Evolutionary conservation across 2,888 invertebrate species (phyloP).

Genomic region (Xanthia togata): DNA sequence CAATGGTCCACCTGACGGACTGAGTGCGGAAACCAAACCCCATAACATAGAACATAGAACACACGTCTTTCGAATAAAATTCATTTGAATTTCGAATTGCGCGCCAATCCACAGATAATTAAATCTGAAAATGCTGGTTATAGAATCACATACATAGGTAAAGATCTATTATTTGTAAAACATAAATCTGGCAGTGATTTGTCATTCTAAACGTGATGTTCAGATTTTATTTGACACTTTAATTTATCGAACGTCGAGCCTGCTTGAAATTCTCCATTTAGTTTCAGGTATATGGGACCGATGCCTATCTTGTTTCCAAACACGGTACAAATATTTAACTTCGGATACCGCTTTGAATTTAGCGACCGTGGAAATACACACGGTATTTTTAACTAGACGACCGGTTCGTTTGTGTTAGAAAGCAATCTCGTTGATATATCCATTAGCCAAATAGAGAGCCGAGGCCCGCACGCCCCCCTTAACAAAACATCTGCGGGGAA

Average conservation of each 20-base stretch:
- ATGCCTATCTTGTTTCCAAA: constrained; percentile 65
- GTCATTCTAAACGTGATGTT: constrained; percentile 36
- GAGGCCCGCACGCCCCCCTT: constrained; percentile 71
- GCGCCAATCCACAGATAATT: no score
- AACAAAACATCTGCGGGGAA: constrained; percentile 75
- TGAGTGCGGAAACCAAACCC: no score
- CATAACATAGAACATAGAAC: no score
- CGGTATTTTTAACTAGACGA: constrained; percentile 76
- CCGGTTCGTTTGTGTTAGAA: constrained; percentile 76
- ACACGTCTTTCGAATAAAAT: no score
- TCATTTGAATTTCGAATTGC: no score
- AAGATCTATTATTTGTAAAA: constrained; percentile 19
- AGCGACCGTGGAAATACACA: constrained; percentile 59
- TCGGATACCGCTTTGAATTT: constrained; percentile 71
- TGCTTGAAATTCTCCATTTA: constrained; percentile 53
- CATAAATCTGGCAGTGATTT: constrained; percentile 32
- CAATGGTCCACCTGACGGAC: no score
- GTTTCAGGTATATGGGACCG: constrained; percentile 57
- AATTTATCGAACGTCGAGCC: constrained; percentile 44
- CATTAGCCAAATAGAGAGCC: constrained; percentile 82
- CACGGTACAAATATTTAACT: constrained; percentile 71
- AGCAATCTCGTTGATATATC: constrained; percentile 83
- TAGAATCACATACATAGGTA: no score
- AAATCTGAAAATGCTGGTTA: no score
- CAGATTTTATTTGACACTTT: constrained; percentile 47